Conservation (phyloP, 2,113 vertebrate species). For the Pungitius pungitius region DNA sequence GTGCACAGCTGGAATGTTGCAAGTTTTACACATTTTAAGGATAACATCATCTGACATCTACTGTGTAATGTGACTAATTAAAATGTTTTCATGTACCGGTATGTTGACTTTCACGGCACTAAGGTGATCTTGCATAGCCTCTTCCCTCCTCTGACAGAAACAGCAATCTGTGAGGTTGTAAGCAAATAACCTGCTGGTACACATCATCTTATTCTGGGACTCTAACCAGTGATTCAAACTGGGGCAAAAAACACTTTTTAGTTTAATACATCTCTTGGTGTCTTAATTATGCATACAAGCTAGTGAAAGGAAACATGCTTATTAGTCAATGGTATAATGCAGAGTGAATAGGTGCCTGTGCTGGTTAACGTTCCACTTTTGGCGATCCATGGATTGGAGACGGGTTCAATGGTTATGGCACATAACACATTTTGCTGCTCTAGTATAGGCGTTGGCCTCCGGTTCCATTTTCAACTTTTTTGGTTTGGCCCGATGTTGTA, state of each 20-base stretch:
- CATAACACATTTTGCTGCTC: neutral
- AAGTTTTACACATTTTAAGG: neutral
- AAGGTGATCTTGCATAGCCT: neutral
- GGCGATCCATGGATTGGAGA: neutral
- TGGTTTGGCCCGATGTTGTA: neutral
- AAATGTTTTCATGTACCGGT: neutral
- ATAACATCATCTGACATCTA: neutral
- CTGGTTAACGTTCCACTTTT: neutral
- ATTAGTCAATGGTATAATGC: neutral
- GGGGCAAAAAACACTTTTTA: neutral
- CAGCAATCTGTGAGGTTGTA: conserved; percentile 7
- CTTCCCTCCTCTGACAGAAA: conserved; percentile 17
- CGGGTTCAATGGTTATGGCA: neutral
- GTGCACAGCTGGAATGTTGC: neutral
- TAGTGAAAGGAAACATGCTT: neutral
- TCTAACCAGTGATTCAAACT: neutral
- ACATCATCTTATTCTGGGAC: neutral
- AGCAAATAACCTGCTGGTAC: conserved; percentile 5
- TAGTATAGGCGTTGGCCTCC: neutral
- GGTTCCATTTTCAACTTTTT: neutral
- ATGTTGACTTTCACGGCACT: neutral
- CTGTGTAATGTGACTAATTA: conserved; percentile 19
- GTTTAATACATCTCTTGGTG: neutral
- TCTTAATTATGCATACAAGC: neutral
- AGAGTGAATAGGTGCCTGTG: neutral